phyloP scores from a whole-genome alignment of 2,888 invertebrate species.

The Caenorhabditis sp. region DNA sequence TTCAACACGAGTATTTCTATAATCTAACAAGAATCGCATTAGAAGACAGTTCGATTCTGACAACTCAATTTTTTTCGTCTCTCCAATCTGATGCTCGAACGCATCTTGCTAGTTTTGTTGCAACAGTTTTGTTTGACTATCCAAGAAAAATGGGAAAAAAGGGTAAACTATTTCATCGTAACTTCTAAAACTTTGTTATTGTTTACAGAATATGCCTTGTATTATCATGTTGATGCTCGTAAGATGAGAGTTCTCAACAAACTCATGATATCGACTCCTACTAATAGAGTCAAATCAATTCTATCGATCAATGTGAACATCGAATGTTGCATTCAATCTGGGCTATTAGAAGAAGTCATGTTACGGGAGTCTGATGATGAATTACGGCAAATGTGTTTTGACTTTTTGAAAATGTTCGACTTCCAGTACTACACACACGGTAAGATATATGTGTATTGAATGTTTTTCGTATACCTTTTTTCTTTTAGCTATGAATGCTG shows the following conservation, averaged over 20 bases:
- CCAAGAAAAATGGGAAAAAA: neutral
- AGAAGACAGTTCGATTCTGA: neutral
- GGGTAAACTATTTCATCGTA: too few relatives aligned
- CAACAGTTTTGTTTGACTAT: slow-evolving; percentile 4
- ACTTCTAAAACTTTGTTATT: too few relatives aligned
- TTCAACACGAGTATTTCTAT: neutral
- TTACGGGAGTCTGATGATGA: slow-evolving; percentile 6
- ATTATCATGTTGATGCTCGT: neutral
- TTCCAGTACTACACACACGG: slow-evolving; percentile 1
- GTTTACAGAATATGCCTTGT: neutral
- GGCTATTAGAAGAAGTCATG: slow-evolving; percentile 12
- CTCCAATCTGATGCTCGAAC: neutral
- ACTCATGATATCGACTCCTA: slow-evolving; percentile 6
- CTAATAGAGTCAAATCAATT: neutral
- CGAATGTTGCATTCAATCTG: slow-evolving; percentile 21
- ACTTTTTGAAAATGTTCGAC: neutral
- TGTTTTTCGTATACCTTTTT: neutral
- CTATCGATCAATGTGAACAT: slow-evolving; percentile 9
- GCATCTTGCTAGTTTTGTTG: neutral
- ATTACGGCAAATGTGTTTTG: slow-evolving; percentile 2
- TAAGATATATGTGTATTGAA: neutral
- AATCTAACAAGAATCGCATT: neutral
- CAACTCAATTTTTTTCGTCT: slow-evolving; percentile 2
- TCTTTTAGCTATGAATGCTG: neutral
- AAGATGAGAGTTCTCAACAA: slow-evolving; percentile 19